A percentile compares a stretch with the other conserved stretches of the same genome.
phyloP scores from a whole-genome alignment of 2,797 vertebrate species.

The Sebastes cheni region DNA sequence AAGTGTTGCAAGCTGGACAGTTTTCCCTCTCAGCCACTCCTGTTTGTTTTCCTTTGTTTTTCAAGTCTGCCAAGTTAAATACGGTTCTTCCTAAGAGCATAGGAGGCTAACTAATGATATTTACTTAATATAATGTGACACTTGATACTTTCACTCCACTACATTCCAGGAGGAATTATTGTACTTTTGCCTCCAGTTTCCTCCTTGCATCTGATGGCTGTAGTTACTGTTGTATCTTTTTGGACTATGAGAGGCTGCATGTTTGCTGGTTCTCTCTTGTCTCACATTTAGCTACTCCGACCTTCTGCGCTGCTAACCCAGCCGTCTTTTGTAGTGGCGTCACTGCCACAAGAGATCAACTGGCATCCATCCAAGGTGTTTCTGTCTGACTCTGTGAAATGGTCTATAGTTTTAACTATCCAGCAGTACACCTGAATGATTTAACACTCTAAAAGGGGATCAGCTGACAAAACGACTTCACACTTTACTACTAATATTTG shows the following conservation, averaged over 20 bases:
- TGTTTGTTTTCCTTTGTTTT: not conserved
- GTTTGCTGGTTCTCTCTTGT: not conserved
- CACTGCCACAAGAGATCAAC: not conserved
- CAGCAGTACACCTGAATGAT: not conserved
- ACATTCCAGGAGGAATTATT: not conserved
- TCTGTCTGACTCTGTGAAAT: not conserved
- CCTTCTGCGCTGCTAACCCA: not conserved
- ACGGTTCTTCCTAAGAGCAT: not conserved
- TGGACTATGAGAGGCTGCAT: not conserved
- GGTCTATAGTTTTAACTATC: not conserved
- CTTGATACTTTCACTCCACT: not conserved
- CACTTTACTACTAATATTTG: not conserved
- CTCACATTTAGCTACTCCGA: too few species aligned
- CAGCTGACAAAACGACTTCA: not conserved
- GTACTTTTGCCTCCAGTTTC: not conserved
- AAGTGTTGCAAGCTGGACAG: not conserved
- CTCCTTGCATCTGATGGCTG: not conserved
- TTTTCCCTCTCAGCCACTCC: not conserved
- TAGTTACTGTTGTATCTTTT: not conserved
- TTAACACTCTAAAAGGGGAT: not conserved
- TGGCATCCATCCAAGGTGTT: not conserved
- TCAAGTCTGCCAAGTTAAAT: conserved; percentile 10
- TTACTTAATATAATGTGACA: not conserved
- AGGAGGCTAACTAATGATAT: not conserved
- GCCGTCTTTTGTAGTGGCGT: not conserved